Evolutionary conservation across 2,113 vertebrate genomes (phyloP), one percentile per base, ranked within the genome.

Genomic region (Leptosomus discolor): DNA sequence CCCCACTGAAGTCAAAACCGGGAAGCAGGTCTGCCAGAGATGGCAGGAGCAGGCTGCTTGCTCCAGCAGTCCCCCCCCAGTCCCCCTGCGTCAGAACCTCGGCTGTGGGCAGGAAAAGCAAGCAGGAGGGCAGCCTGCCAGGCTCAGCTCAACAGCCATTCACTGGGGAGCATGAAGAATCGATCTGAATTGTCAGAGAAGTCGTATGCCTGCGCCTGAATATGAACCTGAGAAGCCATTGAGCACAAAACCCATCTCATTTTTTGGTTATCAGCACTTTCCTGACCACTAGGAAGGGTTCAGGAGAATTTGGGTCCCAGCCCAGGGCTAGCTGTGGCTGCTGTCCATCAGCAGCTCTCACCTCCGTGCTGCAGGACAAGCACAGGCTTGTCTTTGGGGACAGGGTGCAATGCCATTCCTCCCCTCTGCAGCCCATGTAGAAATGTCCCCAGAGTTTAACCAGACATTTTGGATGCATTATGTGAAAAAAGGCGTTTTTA

Each of bases 341-440:
- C 50, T 77, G 36, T 27, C 45, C 46, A 11, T 32, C 65, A 23
- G 32, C 5, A 16, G 51, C 51, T 88, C 4, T 36, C 57, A 37
- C 51, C 53, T 68, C 39, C 2, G 0, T 1, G 18, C 58, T 36
- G 14, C 19, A 53, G 63, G 24, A 85, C 1, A 7, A 56, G 23
- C 51, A 34, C 0, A 0, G 45, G 30, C 9, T 92, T 4, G 0
- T 5, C 10, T 36, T 3, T 43, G 46, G 13, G 16, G 13, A 92
- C 4, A 11, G 50, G 12, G 16, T 63, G 15, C 3, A 2, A 36
- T 69, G 27, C 27, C 3, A 0, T 68, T 73, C 34, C 39, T 68
- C 8, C 51, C 29, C 57, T 74, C 63, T 41, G 29, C 51, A 95
- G 37, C 56, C n/a, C 3, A 0, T 50, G 60, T 50, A 90, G 82